These are phyloP conservation scores for Eupithecia abbreviata DNA, from an alignment of 2,888 invertebrate genomes.

Conservation along the genomic window DNA sequence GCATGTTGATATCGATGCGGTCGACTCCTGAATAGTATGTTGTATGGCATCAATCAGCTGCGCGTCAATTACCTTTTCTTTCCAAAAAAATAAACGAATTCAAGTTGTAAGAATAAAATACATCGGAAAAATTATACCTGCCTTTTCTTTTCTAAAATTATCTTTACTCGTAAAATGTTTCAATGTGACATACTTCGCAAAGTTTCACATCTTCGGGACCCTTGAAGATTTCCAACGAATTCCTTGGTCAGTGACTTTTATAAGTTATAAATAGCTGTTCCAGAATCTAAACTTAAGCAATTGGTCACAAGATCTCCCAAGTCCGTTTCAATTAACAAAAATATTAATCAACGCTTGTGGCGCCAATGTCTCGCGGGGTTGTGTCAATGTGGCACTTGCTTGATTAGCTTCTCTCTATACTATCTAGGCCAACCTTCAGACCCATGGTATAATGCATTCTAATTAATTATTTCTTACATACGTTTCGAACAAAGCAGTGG, in stretches of 20 bases:
- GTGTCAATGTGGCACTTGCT: constrained; percentile 37
- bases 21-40: no score
- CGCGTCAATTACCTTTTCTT: no score
- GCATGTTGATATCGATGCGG: no score
- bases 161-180: background rate
- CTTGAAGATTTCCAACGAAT: constrained; percentile 41
- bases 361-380: constrained; percentile 60
- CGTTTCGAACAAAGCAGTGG: background rate
- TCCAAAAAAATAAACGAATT: no score
- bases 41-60: no score
- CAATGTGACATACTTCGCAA: background rate
- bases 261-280: constrained; percentile 69
- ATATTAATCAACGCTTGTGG: constrained; percentile 70
- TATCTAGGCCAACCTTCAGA: constrained; percentile 1
- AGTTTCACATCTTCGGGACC: constrained; percentile 21
- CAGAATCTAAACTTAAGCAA: constrained; percentile 71
- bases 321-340: constrained; percentile 76
- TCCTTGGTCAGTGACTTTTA: constrained; percentile 49
- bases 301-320: constrained; percentile 65
- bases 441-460: background rate
- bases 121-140: background rate
- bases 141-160: background rate
- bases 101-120: background rate
- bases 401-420: constrained; percentile 18
- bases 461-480: background rate